A percentile compares a stretch with the other conserved stretches of the same genome.
Conservation (phyloP, 1,140 invertebrate genomes). For the Watersipora subatra region DNA sequence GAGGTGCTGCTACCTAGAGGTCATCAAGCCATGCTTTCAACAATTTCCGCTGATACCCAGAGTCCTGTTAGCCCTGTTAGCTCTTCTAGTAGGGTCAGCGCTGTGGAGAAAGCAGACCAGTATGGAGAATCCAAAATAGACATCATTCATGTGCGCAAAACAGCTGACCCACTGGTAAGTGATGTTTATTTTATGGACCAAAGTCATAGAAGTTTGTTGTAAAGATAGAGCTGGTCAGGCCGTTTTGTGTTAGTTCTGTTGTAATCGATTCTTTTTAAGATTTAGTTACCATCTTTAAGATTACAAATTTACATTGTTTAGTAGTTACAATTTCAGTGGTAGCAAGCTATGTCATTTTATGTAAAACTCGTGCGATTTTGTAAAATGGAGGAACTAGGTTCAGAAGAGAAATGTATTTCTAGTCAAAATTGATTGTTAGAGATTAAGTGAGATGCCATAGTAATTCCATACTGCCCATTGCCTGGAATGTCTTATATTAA, state of each 20-base stretch:
- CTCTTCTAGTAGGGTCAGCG: conserved; percentile 33
- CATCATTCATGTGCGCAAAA: conserved; percentile 92
- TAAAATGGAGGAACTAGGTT: too few species aligned
- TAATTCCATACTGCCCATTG: too few species aligned
- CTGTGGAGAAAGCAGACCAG: conserved; percentile 36
- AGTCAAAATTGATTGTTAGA: too few species aligned
- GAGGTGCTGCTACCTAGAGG: conserved; percentile 13
- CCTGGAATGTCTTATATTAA: too few species aligned
- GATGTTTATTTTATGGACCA: neutral
- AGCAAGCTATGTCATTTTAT: neutral
- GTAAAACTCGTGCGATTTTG: neutral
- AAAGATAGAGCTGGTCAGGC: too few species aligned
- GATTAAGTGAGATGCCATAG: too few species aligned
- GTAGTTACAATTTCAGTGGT: neutral
- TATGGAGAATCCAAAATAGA: conserved; percentile 68
- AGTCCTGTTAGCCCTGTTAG: too few species aligned
- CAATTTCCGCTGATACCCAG: too few species aligned
- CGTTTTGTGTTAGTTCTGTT: neutral
- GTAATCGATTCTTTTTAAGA: neutral
- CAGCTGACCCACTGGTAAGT: conserved; percentile 74
- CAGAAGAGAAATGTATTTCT: too few species aligned
- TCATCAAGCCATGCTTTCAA: conserved; percentile 13
- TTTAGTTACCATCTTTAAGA: neutral
- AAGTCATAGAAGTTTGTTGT: neutral
- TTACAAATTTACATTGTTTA: neutral